Evolutionary conservation across 2,797 vertebrate genomes (phyloP).

Genomic region (Orientallactaga sibirica): DNA sequence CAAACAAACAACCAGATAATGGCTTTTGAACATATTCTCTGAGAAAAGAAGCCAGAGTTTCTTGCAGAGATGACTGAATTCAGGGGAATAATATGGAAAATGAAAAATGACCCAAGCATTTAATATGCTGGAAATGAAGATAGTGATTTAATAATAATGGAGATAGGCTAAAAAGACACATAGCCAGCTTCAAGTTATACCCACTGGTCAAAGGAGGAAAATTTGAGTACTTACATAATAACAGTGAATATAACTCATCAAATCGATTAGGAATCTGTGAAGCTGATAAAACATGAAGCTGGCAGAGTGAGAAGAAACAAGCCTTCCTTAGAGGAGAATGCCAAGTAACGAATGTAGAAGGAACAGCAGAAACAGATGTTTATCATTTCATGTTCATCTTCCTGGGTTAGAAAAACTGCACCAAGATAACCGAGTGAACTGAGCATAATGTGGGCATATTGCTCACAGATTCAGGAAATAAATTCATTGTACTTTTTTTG

Average conservation of each 20-base stretch:
- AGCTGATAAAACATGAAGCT: neutral
- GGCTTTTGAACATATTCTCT: neutral
- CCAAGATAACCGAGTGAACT: neutral
- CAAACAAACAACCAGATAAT: neutral
- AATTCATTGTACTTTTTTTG: neutral
- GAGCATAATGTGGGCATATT: neutral
- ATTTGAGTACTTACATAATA: neutral
- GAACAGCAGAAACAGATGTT: neutral
- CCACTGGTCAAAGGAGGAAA: neutral
- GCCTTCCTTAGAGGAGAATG: neutral
- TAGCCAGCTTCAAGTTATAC: neutral
- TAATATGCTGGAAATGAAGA: neutral
- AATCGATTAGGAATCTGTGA: neutral
- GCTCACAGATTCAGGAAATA: neutral
- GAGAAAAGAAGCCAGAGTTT: neutral
- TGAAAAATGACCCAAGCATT: neutral
- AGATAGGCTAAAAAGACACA: neutral
- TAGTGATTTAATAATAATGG: neutral
- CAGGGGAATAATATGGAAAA: neutral
- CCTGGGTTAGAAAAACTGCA: neutral
- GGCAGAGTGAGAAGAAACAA: conserved; percentile 5
- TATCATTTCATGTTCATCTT: conserved; percentile 16
- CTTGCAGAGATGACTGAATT: neutral
- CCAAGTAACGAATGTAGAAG: neutral
- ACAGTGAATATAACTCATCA: neutral